These are phyloP conservation scores for Pantherophis guttatus DNA, from an alignment of 2,113 vertebrate species.

Conservation along the genomic window DNA sequence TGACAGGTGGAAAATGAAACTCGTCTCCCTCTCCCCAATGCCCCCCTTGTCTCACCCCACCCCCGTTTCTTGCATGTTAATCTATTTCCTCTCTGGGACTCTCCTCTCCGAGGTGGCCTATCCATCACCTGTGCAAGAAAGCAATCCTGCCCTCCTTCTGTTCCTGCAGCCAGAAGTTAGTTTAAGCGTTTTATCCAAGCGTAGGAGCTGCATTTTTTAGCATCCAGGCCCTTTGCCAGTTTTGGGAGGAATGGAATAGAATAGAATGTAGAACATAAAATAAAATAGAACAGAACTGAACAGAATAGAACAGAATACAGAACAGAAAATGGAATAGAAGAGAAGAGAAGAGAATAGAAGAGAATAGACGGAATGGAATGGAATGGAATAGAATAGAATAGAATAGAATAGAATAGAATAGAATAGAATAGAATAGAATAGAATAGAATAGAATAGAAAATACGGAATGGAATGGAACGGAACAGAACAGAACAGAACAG, in stretches of 20 bases:
- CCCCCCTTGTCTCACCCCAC: fast-evolving
- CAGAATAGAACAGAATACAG: too few species aligned
- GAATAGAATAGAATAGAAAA: too few species aligned
- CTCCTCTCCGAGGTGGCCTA: neutral
- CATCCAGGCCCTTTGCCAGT: neutral
- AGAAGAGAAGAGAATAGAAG: too few species aligned
- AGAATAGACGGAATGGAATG: too few species aligned
- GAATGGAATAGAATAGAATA: too few species aligned
- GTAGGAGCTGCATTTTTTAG: neutral
- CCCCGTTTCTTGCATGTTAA: constrained; percentile 40
- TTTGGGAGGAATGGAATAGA: neutral
- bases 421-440: too few species aligned
- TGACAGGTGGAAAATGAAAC: constrained; percentile 63
- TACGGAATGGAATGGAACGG: too few species aligned
- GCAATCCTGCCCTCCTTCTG: neutral
- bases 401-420: too few species aligned
- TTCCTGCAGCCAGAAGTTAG: neutral
- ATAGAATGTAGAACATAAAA: too few species aligned
- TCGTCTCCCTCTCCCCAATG: constrained; percentile 7
- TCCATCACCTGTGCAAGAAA: neutral
- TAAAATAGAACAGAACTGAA: too few species aligned
- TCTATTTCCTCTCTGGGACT: neutral
- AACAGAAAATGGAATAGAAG: too few species aligned
- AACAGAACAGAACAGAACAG: too few species aligned
- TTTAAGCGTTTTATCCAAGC: neutral